Conservation (phyloP, 2,797 vertebrate species). For the Pygocentrus nattereri region DNA sequence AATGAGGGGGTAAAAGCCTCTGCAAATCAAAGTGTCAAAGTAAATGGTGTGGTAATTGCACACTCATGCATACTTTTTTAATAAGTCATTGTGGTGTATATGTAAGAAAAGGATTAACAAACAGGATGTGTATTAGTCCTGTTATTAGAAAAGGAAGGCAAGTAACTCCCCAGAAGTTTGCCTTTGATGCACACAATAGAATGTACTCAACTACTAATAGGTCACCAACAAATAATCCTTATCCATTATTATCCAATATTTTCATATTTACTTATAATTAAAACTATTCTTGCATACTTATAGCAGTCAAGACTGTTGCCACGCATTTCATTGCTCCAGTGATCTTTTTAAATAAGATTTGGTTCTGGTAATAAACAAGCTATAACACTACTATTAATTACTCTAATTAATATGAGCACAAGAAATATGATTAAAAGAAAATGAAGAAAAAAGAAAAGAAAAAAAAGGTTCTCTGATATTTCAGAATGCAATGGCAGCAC, state of each 20-base stretch:
- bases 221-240: slow-evolving; percentile 9
- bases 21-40: slow-evolving; percentile 25
- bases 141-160: not conserved
- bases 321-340: slow-evolving; percentile 26
- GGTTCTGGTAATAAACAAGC: slow-evolving; percentile 29
- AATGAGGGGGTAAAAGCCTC: not conserved
- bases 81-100: slow-evolving; percentile 10
- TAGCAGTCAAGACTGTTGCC: not conserved
- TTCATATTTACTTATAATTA: not conserved
- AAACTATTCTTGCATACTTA: slow-evolving; percentile 1
- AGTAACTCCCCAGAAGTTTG: not conserved
- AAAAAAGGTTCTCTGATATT: not conserved
- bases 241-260: not conserved
- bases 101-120: slow-evolving; percentile 10
- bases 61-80: not conserved
- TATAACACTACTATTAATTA: not conserved
- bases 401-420: not conserved
- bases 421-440: slow-evolving; percentile 4
- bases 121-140: slow-evolving; percentile 1
- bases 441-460: too few relatives aligned
- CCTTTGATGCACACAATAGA: slow-evolving; percentile 8
- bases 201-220: slow-evolving; percentile 25
- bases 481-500: not conserved
- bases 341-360: slow-evolving; percentile 42
- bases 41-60: slow-evolving; percentile 19